Conservation (phyloP, 2,113 vertebrate genomes). For the Camelus bactrianus region DNA sequence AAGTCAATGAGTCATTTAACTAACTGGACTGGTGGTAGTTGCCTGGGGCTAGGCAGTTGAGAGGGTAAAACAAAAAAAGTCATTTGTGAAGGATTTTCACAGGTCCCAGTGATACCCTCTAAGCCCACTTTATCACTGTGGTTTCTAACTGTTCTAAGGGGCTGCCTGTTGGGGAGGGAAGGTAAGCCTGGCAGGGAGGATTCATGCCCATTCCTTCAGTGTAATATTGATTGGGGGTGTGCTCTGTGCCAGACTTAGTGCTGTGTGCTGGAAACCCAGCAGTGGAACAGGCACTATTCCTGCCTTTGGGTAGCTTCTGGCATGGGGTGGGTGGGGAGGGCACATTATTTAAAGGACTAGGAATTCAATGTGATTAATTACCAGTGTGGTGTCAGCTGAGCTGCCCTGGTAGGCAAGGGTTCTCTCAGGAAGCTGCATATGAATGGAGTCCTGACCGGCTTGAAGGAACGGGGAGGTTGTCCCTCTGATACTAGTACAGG, state of each 20-base stretch:
- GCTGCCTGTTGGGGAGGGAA: not conserved
- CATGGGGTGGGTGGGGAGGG: not conserved
- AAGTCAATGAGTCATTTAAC: slow-evolving; percentile 80
- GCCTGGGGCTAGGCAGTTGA: not conserved
- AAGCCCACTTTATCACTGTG: not conserved
- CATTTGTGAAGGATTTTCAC: slow-evolving; percentile 32
- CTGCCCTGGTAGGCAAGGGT: not conserved
- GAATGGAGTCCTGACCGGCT: not conserved
- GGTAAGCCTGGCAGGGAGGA: not conserved
- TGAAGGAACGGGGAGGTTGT: not conserved
- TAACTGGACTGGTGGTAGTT: slow-evolving; percentile 65
- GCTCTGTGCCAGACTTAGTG: not conserved
- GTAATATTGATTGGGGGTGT: not conserved
- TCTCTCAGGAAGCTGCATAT: not conserved
- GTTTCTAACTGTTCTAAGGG: not conserved
- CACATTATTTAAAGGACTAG: not conserved
- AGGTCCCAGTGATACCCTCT: not conserved
- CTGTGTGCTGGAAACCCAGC: not conserved
- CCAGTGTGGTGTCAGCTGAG: no score
- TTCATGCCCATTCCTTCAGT: not conserved
- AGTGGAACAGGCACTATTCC: not conserved
- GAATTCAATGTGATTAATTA: not conserved
- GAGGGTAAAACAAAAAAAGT: not conserved
- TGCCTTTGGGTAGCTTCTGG: not conserved
- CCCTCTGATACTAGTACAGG: not conserved